Percentiles rank a stretch among this genome's conserved stretches.
These are phyloP conservation scores for Philonicus albiceps DNA, from an alignment of 2,888 invertebrate species.

Conservation along the genomic window DNA sequence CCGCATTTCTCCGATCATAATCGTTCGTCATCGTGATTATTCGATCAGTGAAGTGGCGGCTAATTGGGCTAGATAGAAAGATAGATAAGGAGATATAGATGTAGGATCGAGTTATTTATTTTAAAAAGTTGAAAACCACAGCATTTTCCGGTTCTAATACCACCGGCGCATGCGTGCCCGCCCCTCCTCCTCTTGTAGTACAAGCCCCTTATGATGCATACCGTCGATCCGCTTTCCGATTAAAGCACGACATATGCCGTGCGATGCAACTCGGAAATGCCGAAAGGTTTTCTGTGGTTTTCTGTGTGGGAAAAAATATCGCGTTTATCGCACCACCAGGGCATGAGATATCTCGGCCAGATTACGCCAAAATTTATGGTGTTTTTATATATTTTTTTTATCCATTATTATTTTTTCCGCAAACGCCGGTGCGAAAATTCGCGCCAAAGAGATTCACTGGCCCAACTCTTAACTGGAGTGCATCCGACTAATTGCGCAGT, in stretches of 20 bases:
- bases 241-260: neutral
- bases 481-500: neutral
- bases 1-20: neutral
- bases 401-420: neutral
- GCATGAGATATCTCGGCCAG: neutral
- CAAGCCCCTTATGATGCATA: neutral
- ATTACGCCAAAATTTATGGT: neutral
- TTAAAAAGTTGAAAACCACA: neutral
- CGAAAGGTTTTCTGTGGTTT: neutral
- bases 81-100: neutral
- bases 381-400: neutral
- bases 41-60: neutral
- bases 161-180: neutral
- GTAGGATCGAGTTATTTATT: neutral
- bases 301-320: neutral
- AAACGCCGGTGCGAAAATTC: neutral
- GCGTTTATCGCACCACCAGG: neutral
- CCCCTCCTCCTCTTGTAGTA: neutral
- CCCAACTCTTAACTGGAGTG: slow-evolving; percentile 32
- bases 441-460: slow-evolving; percentile 2
- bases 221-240: neutral
- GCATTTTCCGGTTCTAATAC: neutral
- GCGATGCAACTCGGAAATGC: neutral
- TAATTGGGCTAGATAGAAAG: slow-evolving; percentile 19
- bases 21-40: neutral